Conservation (phyloP, 92 coral and sea anemone genomes). For the Porites lobata region DNA sequence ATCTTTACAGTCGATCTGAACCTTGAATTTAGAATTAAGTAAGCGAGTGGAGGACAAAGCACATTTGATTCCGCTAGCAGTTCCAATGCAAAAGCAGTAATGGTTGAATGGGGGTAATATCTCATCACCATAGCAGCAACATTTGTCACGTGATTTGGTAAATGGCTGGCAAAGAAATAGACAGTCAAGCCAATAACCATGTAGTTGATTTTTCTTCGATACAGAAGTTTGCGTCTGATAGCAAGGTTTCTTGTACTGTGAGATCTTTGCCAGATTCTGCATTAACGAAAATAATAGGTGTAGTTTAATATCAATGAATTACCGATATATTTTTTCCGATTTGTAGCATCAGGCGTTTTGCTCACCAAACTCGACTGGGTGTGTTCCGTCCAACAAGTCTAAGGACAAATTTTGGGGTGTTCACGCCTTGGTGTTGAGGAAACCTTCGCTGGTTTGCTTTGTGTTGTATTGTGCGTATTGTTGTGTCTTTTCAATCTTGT, state of each 20-base stretch:
- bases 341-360: no score
- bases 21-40: constrained; percentile 1
- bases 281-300: not conserved
- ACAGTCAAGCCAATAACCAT: constrained; percentile 22
- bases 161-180: constrained; percentile 16
- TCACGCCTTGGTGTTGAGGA: no score
- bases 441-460: no score
- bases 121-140: constrained; percentile 20
- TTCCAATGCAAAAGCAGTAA: constrained; percentile 13
- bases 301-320: no score
- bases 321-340: no score
- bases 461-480: no score
- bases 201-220: constrained; percentile 28
- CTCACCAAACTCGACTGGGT: no score
- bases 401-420: no score
- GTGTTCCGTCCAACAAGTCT: no score
- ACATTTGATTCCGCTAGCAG: not conserved
- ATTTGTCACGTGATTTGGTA: constrained; percentile 16
- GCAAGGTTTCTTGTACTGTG: not conserved
- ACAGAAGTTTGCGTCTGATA: not conserved
- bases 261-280: constrained; percentile 28
- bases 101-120: not conserved
- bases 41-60: not conserved
- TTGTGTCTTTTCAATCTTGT: no score
- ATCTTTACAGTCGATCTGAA: constrained; percentile 1